A percentile compares a stretch with the other conserved stretches of the same genome.
phyloP scores from a whole-genome alignment of 2,888 invertebrate genomes.

The Microdon myrmicae region DNA sequence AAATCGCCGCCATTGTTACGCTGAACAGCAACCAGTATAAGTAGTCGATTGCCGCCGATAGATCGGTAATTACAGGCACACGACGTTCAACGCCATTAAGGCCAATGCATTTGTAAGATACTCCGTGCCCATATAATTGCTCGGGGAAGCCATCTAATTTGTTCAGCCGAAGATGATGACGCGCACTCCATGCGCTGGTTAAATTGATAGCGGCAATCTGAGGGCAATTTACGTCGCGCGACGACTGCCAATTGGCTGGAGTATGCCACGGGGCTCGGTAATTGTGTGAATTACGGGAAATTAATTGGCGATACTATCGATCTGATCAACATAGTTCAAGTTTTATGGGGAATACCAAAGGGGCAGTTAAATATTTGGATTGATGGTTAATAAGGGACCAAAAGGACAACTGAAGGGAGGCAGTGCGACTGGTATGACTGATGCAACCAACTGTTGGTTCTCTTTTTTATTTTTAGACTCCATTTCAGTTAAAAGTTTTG shows the following conservation, averaged over 20 bases:
- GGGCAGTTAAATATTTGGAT: no score
- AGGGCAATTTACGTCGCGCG: constrained; percentile 32
- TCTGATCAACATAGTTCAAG: constrained; percentile 18
- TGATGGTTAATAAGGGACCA: no score
- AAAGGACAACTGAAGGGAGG: no score
- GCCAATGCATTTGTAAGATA: constrained; percentile 24
- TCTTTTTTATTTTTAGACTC: no score
- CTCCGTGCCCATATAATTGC: constrained; percentile 50
- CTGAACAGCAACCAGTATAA: constrained; percentile 28
- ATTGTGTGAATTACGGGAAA: constrained; percentile 46
- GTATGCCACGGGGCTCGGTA: constrained; percentile 34
- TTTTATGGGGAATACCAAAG: no score
- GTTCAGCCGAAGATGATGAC: constrained; percentile 27
- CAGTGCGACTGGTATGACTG: no score
- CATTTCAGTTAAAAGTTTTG: no score
- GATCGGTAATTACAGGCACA: constrained; percentile 36
- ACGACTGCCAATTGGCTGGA: constrained; percentile 4
- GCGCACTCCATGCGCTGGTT: constrained; percentile 23
- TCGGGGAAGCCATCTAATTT: constrained; percentile 43
- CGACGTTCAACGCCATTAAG: constrained; percentile 52
- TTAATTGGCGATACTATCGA: constrained; percentile 39
- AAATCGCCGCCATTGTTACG: constrained; percentile 18
- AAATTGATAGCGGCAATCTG: constrained; percentile 32
- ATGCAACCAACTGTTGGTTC: no score
- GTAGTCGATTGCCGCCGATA: constrained; percentile 21